Evolutionary conservation across 2,888 invertebrate species (phyloP), one percentile per base, ranked within the genome.

Genomic region (Phania funesta): DNA sequence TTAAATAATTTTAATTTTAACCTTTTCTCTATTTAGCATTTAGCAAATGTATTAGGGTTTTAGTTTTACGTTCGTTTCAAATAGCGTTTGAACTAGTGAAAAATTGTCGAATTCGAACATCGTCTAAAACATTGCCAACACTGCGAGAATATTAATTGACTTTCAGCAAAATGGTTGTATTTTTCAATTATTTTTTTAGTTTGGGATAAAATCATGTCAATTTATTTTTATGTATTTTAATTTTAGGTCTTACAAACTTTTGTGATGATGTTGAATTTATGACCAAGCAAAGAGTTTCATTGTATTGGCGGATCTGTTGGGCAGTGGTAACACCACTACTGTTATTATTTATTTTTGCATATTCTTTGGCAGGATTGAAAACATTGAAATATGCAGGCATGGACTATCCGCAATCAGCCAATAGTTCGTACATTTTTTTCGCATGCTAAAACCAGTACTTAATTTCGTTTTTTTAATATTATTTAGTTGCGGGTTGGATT

Each of bases 241-340:
- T 16, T 3, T 44, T n/a, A 44, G 41, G 41, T 13, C 1, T 44
- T 16, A 44, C 9, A 1, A 93, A 94, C 83, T 92, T 95, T 85
- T 92, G 94, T 80, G 90, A 92, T 56, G 96, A 96, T 87, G 90
- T 96, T 44, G 95, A 96, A 88, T 96, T 94, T 89, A 96, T 96
- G 96, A 90, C 95, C 84, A 93, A 93, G 35, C 91, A 91, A 18
- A 93, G 93, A 87, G 94, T 89, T 0, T 93, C 94, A 0, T 85
- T 93, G 16, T 96, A 95, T 88, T 96, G 96, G 96, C 93, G 95
- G 67, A 83, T 95, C 44, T 95, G 95, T 84, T 96, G 96, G 96
- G 93, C 93, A 0, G 56, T 95, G 16, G 90, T 95, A 62, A 95
- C 95, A 11, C 96, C 96, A 0, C 87, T 92, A 0, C 91, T 95